Evolutionary conservation across 2,888 invertebrate genomes (phyloP).

Genomic region (Dilophus febrilis): DNA sequence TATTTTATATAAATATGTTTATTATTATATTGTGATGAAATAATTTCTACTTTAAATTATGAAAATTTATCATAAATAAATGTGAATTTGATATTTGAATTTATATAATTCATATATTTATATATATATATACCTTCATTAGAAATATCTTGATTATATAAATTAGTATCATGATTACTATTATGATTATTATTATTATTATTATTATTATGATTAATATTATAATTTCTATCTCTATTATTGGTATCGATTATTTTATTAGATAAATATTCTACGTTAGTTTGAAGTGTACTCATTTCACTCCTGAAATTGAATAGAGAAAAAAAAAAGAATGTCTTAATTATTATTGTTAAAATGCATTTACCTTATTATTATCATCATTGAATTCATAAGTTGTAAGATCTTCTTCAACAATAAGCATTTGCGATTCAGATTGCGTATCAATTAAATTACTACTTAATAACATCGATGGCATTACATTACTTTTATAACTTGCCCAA

Average conservation of each 20-base stretch:
- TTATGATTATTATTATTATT: background rate
- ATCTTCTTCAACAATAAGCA: no score
- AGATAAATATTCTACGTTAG: constrained; percentile 30
- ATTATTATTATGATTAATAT: constrained; percentile 1
- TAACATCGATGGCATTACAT: constrained; percentile 13
- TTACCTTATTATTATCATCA: constrained; percentile 1
- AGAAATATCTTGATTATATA: background rate
- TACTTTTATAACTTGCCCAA: constrained; percentile 27
- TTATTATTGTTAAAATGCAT: background rate
- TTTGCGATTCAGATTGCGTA: background rate
- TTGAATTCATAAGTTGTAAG: background rate
- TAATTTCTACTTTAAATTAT: no score
- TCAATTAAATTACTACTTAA: background rate
- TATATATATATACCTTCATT: no score
- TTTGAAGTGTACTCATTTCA: constrained; percentile 30
- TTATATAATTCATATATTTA: no score
- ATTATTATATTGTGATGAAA: no score
- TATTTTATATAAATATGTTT: no score
- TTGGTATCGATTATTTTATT: constrained; percentile 29
- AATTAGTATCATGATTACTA: background rate
- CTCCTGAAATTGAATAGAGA: constrained; percentile 17
- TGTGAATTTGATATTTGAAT: no score
- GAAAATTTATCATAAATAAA: no score
- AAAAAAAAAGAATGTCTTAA: constrained; percentile 3
- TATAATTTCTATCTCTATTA: constrained; percentile 9